These are phyloP conservation scores for Mimumesa dahlbomi DNA, from an alignment of 2,888 invertebrate genomes.

Conservation along the genomic window DNA sequence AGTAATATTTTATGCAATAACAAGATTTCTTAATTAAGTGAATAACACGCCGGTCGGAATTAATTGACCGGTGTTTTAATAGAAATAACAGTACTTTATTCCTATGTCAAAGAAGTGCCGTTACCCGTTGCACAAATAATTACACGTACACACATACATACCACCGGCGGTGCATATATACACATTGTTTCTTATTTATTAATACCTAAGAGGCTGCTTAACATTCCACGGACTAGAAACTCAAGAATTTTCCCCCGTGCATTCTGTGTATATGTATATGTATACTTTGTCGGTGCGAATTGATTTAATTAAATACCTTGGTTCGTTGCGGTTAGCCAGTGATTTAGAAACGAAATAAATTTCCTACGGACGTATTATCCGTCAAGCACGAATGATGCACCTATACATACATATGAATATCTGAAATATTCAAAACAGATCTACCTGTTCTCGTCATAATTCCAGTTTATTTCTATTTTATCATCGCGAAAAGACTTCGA, in stretches of 20 bases:
- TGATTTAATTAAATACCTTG: slow-evolving; percentile 37
- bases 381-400: neutral
- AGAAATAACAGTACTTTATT: slow-evolving; percentile 36
- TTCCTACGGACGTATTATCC: neutral
- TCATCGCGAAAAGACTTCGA: no score
- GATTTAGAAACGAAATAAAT: slow-evolving; percentile 10
- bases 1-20: slow-evolving; percentile 33
- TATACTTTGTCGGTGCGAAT: slow-evolving; percentile 8
- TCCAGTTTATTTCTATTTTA: neutral
- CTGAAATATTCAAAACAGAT: no score
- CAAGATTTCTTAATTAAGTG: slow-evolving; percentile 54
- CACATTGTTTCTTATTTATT: slow-evolving; percentile 39
- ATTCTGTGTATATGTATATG: no score
- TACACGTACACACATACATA: slow-evolving; percentile 19
- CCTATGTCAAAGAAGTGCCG: slow-evolving; percentile 40
- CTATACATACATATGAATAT: no score
- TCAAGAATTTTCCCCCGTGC: slow-evolving; percentile 3
- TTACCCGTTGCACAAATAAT: slow-evolving; percentile 34
- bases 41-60: slow-evolving; percentile 38
- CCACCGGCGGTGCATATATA: slow-evolving; percentile 13
- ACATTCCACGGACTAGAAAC: slow-evolving; percentile 25
- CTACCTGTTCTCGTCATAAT: no score
- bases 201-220: slow-evolving; percentile 18
- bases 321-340: slow-evolving; percentile 11
- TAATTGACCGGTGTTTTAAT: slow-evolving; percentile 32